Evolutionary conservation across 23 tunicate species (phyloP), one percentile per base, ranked within the genome.

Genomic region (Corella eumyota): DNA sequence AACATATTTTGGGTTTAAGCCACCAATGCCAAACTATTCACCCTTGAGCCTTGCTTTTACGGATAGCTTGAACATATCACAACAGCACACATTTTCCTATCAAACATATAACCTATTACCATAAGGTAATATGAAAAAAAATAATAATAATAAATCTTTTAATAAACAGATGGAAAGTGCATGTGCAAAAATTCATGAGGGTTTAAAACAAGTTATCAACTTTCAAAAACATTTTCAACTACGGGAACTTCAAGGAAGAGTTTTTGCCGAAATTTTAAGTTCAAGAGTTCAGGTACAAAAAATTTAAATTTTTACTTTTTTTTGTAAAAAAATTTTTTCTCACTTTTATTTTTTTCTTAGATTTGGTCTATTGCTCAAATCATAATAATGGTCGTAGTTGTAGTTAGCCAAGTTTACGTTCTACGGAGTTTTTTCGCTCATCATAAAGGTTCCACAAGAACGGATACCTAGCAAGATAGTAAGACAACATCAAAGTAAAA

Each of bases 171-270:
- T 86, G 71, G 95, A 86, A 50, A 54, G 71, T 17, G 49, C 67
- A 6, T 70, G 77, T 60, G 95, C 71, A 0, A 36, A 50, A 6
- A 72, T 77, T 23, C 95, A 86, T 33, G 85, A 86, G 30, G 20
- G 24, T 1, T 26, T 66, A 3, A 71, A 50, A n/a, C 72, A 66
- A 17, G 85, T 86, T 3, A 38, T 77, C 27, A 60, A 58, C 4
- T 71, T 64, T 49, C 95, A 86, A 66, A 77, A 79, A 13, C 83
- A 86, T 33, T 86, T 86, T 30, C 71, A 80, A 23, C 56, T 86
- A 34, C 58, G 85, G n/a, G 95, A 86, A 51, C 68, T 85, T 7
- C 65, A 65, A 25, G 78, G 79, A 25, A 48, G 95, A 32, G 59
- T 46, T 23, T 86, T 86, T 61, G 95, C 95, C 21, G 72, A 71